Percentiles rank a stretch among this genome's conserved stretches.
Conservation (phyloP, 2,888 invertebrate species). For the Ichneumon xanthorius region DNA sequence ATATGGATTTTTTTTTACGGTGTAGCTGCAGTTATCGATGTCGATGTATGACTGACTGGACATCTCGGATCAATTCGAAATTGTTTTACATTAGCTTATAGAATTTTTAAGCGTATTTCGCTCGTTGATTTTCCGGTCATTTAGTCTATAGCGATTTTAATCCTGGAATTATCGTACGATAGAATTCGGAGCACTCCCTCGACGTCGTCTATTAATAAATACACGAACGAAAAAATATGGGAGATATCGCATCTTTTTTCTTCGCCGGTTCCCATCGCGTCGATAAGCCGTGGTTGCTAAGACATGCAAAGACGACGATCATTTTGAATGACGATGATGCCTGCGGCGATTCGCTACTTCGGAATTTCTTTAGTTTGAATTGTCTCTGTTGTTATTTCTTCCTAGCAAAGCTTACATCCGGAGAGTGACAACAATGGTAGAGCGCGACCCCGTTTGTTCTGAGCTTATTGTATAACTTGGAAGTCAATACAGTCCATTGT, state of each 20-base stretch:
- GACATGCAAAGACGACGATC: background rate
- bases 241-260: background rate
- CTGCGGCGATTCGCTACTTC: background rate
- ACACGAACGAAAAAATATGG: no score
- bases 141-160: background rate
- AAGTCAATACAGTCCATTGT: no score
- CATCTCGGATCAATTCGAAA: background rate
- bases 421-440: no score
- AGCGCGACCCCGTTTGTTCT: no score
- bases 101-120: background rate
- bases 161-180: background rate
- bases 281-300: constrained; percentile 53
- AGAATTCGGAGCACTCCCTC: background rate
- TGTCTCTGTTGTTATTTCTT: no score
- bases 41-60: background rate
- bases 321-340: background rate
- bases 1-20: background rate
- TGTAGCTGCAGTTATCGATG: constrained; percentile 8
- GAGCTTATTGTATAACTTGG: no score
- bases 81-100: background rate
- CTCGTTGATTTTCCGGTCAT: background rate
- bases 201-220: background rate
- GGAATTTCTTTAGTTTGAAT: background rate
- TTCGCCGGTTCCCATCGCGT: background rate
- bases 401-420: no score